These are phyloP conservation scores for Phyllotis vaccarum DNA, from an alignment of 2,797 vertebrate genomes.

Conservation along the genomic window DNA sequence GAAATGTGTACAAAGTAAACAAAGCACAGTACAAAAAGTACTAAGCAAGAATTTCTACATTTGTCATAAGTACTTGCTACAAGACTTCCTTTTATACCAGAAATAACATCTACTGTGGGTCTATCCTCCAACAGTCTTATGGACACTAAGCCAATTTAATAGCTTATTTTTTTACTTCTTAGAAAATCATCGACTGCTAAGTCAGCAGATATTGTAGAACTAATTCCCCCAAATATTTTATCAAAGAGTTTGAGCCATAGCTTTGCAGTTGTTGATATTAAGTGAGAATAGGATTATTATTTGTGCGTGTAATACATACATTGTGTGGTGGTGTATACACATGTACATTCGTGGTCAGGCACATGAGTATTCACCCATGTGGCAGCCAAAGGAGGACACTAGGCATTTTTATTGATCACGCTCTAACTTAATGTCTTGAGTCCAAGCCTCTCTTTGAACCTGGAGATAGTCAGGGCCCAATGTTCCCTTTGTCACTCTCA, in stretches of 20 bases:
- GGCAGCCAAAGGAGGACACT: not conserved
- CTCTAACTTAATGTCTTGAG: not conserved
- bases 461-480: not conserved
- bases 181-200: not conserved
- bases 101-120: not conserved
- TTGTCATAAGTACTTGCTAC: not conserved
- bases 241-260: not conserved
- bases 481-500: no score
- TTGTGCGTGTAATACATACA: not conserved
- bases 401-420: not conserved
- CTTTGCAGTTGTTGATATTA: constrained; percentile 40
- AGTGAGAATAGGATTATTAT: not conserved
- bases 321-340: not conserved
- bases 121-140: not conserved
- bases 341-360: not conserved
- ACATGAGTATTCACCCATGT: not conserved
- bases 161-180: not conserved
- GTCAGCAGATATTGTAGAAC: not conserved
- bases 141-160: not conserved
- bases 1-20: not conserved
- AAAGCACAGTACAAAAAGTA: not conserved
- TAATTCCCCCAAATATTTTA: not conserved
- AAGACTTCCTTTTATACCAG: not conserved
- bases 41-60: not conserved
- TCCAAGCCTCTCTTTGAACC: not conserved